Evolutionary conservation across 2,797 vertebrate genomes (phyloP), one percentile per base, ranked within the genome.

Genomic region (Acanthornis magna): DNA sequence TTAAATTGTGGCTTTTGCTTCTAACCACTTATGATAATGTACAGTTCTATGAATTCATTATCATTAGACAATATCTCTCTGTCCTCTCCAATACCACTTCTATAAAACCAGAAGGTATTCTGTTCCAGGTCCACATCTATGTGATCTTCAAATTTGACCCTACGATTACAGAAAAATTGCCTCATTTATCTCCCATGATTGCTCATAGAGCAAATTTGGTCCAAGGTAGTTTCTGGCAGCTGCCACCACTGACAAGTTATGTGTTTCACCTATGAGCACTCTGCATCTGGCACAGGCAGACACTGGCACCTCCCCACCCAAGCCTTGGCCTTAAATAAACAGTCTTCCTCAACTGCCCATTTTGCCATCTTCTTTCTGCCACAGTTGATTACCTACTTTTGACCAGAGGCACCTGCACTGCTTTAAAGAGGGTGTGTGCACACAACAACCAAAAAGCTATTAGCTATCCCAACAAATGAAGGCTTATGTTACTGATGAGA

Each of bases 1-100:
- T 70, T 84, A 70, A 90, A 91, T 75, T 54, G 62, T 90, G 89
- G 94, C 85, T 96, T 89, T 76, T 78, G 58, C 76, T 94, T 94
- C 90, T 86, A 89, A 73, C 43, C n/a, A 68, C 66, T 94, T 88
- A 66, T 2, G 12, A 75, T 84, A 81, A 95, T 47, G 65, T 25
- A 67, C 22, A 88, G 42, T 77, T 90, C 32, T 43, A 72, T 30
- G n/a, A 90, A 91, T 86, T 95, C 54, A 78, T 86, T 95, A 84
- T 58, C 83, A 81, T 62, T 61, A 88, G 34, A 68, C 45, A 83
- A 0, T 45, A 45, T 53, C 16, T 70, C 81, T 57, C 78, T 87
- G 71, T 78, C 76, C 66, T 88, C 66, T 2, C 1, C 34, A 88
- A 63, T 43, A 75, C 6, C 54, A 75, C 51, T 88, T 74, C 7